Evolutionary conservation across 35 echinoderm and acorn worm genomes (phyloP), one percentile per base, ranked within the genome.

Genomic region (Strongylocentrotus purpuratus): DNA sequence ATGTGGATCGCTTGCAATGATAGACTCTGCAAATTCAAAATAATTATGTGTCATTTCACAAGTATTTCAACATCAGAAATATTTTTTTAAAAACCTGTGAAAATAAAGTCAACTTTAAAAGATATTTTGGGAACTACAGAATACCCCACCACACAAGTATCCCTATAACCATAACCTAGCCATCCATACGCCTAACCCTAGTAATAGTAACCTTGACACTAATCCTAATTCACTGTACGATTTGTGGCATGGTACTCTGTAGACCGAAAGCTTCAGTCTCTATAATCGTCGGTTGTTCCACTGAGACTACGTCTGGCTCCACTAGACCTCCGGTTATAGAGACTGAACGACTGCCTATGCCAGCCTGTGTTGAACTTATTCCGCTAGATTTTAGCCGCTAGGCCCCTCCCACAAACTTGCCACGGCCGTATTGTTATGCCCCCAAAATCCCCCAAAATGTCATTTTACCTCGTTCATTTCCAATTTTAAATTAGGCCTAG

Each of bases 11-110:
- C 46, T 45, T 10, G 92, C 48, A 31, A 95, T 20, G 92, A 92
- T 41, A 46, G 94, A 95, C 92, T 97, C 96, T 97, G 94, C 35
- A 17, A 95, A 92, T 88, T 35, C 4, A 88, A 8, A 88, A 35
- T 17, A 88, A 33, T 20, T 85, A 85, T 85, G 17, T 85, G 70
- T 85, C 70, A 85, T 20, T 85, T 85, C 2, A 85, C 70, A 85
- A 20, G 31, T 31, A 0, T 31, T 85, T 85, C 31, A 17, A 85
- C 31, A 20, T 85, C 70, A 85, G 31, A 2, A 17, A 31, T 85
- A 4, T 85, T 85, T 85, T 85, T 20, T 4, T 2, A 17, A 85
- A 85, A 85, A 31, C 4, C 15, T 17, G 0, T 85, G 70, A 2
- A 85, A 31, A 85, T 17, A 85, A 31, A 31, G 0, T 85, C 70